Evolutionary conservation across 1,140 invertebrate species (phyloP).

Genomic region (Gryllus bimaculatus): DNA sequence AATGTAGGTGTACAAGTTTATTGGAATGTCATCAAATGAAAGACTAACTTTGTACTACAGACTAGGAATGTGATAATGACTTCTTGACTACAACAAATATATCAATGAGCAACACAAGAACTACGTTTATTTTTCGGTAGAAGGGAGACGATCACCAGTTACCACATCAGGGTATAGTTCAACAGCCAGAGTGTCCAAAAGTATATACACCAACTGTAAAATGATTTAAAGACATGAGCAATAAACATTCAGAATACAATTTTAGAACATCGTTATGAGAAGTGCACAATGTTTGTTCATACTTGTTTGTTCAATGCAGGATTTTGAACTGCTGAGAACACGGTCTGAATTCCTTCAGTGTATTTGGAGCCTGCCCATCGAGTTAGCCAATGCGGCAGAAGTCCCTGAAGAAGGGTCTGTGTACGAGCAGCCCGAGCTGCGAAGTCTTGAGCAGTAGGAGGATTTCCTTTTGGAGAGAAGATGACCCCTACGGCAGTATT

Average conservation of each 20-base stretch:
- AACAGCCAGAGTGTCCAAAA: slow-evolving; percentile 15
- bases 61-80: too few relatives aligned
- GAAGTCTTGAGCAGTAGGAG: slow-evolving; percentile 11
- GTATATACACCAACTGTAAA: slow-evolving; percentile 20
- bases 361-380: slow-evolving; percentile 13
- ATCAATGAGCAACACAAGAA: too few relatives aligned
- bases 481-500: slow-evolving; percentile 9
- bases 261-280: background rate
- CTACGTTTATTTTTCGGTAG: too few relatives aligned
- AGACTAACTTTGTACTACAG: too few relatives aligned
- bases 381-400: slow-evolving; percentile 15
- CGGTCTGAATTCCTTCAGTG: slow-evolving; percentile 9
- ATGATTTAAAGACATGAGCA: background rate
- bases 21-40: too few relatives aligned
- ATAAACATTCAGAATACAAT: background rate
- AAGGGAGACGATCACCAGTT: slow-evolving; percentile 1
- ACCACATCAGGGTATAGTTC: slow-evolving; percentile 19
- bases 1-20: too few relatives aligned
- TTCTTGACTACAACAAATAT: too few relatives aligned
- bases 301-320: slow-evolving; percentile 21
- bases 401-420: slow-evolving; percentile 7
- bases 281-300: background rate
- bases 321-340: slow-evolving; percentile 17
- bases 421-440: slow-evolving; percentile 7
- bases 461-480: slow-evolving; percentile 6